Evolutionary conservation across 2,797 vertebrate genomes (phyloP), one percentile per base, ranked within the genome.

Genomic region (Dicrostonyx torquatus): DNA sequence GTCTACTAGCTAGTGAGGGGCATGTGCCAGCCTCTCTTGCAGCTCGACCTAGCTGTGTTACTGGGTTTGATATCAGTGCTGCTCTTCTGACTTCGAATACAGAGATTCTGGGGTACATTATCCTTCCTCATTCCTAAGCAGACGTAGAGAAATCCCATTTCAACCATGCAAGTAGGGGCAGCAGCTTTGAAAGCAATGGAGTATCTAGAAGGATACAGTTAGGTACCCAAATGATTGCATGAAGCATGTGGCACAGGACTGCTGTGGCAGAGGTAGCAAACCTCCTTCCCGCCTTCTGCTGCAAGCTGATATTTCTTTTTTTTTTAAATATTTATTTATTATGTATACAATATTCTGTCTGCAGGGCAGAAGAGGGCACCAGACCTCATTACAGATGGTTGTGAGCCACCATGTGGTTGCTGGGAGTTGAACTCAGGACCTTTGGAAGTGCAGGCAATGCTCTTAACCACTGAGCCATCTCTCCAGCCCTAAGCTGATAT

Each of bases 11-110:
- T 31, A 11, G 37, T 6, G 1, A 20, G 45, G 50, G 37, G 1
- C 4, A 26, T 7, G 5, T 43, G 80, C 31, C 72, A 60, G 68
- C 26, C 85, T 78, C 34, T 58, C 86, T 11, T 37, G 37, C 22
- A 43, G 60, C 1, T 40, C 26, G 1, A 22, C 0, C 8, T 6
- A 37, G 60, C 40, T 48, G 26, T 15, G 1, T 18, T 15, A 4
- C 60, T 34, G 40, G 48, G 53, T 37, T 68, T 40, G 68, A 31
- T 37, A 34, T 22, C 8, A n/a, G 14, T 4, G 11, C 26, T 7
- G 14, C 58, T 91, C 90, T 87, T 40, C 62, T 11, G 15, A 29
- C 55, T 20, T 72, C 17, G 64, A 72, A 18, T n/a, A 45, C 0
- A 0, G 40, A 60, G 24, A 26, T 53, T 45, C 6, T 29, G 77